Evolutionary conservation across 2,113 vertebrate genomes (phyloP), one percentile per base, ranked within the genome.

Genomic region (Pavo muticus): DNA sequence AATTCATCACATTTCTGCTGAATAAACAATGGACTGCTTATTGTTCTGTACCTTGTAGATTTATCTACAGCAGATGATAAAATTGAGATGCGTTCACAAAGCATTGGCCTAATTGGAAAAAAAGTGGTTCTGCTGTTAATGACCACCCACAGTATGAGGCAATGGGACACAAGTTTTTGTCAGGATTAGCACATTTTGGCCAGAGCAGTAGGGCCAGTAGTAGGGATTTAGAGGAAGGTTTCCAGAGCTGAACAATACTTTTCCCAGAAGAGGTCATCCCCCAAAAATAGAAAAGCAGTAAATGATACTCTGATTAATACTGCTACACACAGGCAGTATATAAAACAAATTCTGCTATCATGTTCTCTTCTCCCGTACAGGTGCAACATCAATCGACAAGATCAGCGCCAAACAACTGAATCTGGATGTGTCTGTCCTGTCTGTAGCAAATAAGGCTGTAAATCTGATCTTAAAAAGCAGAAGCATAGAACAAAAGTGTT

Each of bases 41-140:
- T 68, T 91, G 35, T 35, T 60, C n/a, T 54, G 11, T 1, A 2
- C n/a, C 39, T 67, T 84, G 47, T 35, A 88, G 47, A n/a, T 32
- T 30, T 56, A 81, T 21, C 39, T 77, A 84, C 50, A 91, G 79
- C 50, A 77, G 50, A 80, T 50, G 90, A 92, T 63, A 90, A 85
- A 93, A 84, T 65, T 91, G 70, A 78, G 35, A 69, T 65, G 44
- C 44, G 21, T 72, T 93, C 82, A 59, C 14, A 88, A 67, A 72
- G 24, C 37, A 47, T 63, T 74, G 70, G 10, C 11, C 5, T 59
- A 59, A 77, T 0, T 32, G 52, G 24, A 39, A 91, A 83, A 83
- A 84, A 86, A 40, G 0, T 0, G 0, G 4, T 74, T 48, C 65
- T 80, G 14, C n/a, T 91, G 7, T 39, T 69, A 84, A 48, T 88